A percentile compares a stretch with the other conserved stretches of the same genome.
Conservation (phyloP, 2,797 vertebrate species). For the Pipistrellus pipistrellus region DNA sequence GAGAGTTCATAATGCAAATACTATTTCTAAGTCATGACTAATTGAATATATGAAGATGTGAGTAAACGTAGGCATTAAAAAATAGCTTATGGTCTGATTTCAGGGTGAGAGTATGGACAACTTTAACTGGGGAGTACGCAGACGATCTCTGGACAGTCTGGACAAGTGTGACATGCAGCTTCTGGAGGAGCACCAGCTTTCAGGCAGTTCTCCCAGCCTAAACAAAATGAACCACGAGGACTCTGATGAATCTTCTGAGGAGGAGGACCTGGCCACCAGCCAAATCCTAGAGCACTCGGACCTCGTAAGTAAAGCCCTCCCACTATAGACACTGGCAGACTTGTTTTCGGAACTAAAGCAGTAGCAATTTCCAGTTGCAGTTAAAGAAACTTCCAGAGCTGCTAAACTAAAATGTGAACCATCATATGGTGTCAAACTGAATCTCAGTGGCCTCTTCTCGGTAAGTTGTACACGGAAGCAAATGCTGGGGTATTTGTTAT, state of each 20-base stretch:
- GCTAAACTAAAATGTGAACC: not conserved
- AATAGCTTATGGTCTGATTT: conserved; percentile 80
- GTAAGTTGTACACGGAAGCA: conserved; percentile 54
- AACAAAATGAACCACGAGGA: conserved; percentile 94
- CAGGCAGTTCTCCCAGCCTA: conserved; percentile 96
- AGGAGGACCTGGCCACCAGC: conserved; percentile 96
- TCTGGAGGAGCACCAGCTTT: conserved; percentile 96
- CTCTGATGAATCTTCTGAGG: conserved; percentile 97
- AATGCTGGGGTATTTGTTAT: not conserved
- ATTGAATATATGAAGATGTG: not conserved
- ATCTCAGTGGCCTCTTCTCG: conserved; percentile 39
- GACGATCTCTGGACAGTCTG: conserved; percentile 97
- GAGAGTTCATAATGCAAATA: not conserved
- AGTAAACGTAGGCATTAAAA: not conserved
- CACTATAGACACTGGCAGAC: not conserved
- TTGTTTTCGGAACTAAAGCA: not conserved
- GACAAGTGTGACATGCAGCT: conserved; percentile 95
- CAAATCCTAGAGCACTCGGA: conserved; percentile 96
- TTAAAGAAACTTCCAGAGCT: conserved; percentile 30
- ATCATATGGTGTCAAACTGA: not conserved
- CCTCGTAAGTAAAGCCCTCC: conserved; percentile 86
- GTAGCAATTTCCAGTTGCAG: not conserved
- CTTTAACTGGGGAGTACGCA: conserved; percentile 99
- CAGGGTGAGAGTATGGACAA: conserved; percentile 99
- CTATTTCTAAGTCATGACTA: not conserved